Percentiles rank a stretch among this genome's conserved stretches.
phyloP scores from a whole-genome alignment of 1,140 invertebrate genomes.

The Alviniconcha marisindica region DNA sequence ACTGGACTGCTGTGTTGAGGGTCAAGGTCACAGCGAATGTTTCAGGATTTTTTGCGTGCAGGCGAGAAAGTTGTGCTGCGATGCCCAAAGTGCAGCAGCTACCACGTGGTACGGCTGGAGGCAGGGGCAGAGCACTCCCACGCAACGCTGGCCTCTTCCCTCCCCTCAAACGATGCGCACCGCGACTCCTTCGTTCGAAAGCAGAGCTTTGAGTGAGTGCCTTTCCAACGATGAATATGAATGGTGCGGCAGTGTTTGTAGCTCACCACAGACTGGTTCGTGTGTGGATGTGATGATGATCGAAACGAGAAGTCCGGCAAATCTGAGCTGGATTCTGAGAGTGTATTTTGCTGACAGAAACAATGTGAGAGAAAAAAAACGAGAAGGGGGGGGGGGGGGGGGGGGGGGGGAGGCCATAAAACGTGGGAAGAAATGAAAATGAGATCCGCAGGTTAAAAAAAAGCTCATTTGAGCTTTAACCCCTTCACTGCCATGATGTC shows the following conservation, averaged over 20 bases:
- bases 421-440: not conserved
- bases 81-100: conserved; percentile 21
- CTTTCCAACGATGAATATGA: not conserved
- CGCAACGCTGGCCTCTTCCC: not conserved
- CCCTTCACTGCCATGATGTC: no score
- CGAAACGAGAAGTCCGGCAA: no score
- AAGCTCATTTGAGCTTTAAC: no score
- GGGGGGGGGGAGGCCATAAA: not conserved
- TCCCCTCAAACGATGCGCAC: not conserved
- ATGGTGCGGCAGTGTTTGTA: no score
- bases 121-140: not conserved
- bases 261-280: no score
- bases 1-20: no score
- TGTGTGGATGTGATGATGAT: no score
- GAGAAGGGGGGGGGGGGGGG: not conserved
- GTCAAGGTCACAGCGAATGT: no score
- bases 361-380: not conserved
- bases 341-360: no score
- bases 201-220: conserved; percentile 32
- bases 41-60: not conserved
- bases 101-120: conserved; percentile 20
- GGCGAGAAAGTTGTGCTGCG: not conserved
- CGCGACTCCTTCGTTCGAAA: not conserved
- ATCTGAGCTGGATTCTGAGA: no score
- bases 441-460: not conserved